These are phyloP conservation scores for Lasiommata megera DNA, from an alignment of 2,888 invertebrate species.

Conservation along the genomic window DNA sequence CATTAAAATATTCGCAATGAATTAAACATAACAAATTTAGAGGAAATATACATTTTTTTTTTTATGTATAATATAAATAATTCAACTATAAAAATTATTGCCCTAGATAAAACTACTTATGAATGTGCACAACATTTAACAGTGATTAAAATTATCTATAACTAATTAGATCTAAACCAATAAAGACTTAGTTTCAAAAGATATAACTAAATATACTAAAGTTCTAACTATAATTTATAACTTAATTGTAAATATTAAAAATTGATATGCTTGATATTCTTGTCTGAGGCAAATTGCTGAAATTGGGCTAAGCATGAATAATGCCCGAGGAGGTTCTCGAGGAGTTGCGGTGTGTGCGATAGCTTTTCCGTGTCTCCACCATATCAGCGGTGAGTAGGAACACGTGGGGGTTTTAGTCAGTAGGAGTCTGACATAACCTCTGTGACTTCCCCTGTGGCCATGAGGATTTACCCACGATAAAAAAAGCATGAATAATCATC, in stretches of 20 bases:
- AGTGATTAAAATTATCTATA: conserved; percentile 76
- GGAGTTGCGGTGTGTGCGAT: no score
- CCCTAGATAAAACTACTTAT: conserved; percentile 68
- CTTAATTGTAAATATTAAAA: conserved; percentile 46
- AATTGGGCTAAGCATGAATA: conserved; percentile 32
- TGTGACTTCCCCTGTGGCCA: no score
- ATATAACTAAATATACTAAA: conserved; percentile 54
- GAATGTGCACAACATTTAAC: conserved; percentile 81
- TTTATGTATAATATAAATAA: conserved; percentile 28
- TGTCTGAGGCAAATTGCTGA: conserved; percentile 53
- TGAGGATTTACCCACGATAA: no score
- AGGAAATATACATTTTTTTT: conserved; percentile 38
- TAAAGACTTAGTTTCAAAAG: conserved; percentile 51
- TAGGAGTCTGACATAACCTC: no score
- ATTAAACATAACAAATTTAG: conserved; percentile 28
- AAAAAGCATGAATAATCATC: no score
- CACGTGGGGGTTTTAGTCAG: no score
- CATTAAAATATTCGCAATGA: conserved; percentile 19
- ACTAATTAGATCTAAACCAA: conserved; percentile 66
- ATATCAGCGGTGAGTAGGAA: no score
- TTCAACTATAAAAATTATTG: conserved; percentile 62
- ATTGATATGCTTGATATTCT: conserved; percentile 79
- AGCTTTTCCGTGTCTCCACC: no score
- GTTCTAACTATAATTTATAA: conserved; percentile 54
- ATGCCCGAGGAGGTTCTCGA: no score